A percentile compares a stretch with the other conserved stretches of the same genome.
Evolutionary conservation across 2,113 vertebrate species (phyloP).

Genomic region (Athene cunicularia): DNA sequence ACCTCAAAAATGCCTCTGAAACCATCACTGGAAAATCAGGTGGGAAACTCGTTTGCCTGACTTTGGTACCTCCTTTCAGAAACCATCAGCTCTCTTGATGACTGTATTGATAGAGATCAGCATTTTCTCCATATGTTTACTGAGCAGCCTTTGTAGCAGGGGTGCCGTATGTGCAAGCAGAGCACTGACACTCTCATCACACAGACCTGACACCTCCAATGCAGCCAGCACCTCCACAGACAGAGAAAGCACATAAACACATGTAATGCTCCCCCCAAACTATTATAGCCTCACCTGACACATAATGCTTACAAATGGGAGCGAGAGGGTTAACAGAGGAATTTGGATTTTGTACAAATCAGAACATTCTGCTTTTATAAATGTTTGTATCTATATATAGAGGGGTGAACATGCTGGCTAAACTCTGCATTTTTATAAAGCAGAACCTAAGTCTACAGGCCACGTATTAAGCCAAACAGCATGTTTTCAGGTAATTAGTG

Average conservation of each 20-base stretch:
- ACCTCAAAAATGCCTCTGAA: neutral
- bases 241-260: neutral
- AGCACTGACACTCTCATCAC: neutral
- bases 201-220: neutral
- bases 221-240: no score
- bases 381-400: accelerated
- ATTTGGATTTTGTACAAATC: neutral
- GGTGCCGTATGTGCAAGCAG: neutral
- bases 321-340: neutral
- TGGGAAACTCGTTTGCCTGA: neutral
- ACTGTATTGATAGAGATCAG: neutral
- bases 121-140: accelerated
- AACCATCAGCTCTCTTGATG: no score
- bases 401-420: neutral
- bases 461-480: neutral
- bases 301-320: neutral
- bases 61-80: neutral
- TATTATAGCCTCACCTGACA: neutral
- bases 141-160: neutral
- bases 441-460: neutral
- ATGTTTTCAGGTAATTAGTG: constrained; percentile 53
- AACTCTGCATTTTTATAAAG: neutral
- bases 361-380: neutral
- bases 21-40: neutral
- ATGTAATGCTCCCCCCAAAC: neutral